Evolutionary conservation across 2,888 invertebrate genomes (phyloP), one percentile per base, ranked within the genome.

Genomic region (Drosophila algonquin): DNA sequence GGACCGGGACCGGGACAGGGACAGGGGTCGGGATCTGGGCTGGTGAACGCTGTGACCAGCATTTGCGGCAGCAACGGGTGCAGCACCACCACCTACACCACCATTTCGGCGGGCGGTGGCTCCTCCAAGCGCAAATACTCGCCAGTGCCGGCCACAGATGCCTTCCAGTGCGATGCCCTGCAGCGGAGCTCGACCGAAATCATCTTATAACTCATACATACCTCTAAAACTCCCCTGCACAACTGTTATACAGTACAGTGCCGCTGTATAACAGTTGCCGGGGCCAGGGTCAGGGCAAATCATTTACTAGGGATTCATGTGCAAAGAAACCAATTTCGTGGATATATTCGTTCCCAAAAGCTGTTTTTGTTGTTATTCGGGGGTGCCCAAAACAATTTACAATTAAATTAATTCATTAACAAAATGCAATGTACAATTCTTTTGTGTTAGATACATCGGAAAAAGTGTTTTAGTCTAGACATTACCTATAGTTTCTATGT

Each of bases 181-280:
- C 86, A 91, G 76, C 85, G 87, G 21, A 87, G 90, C 71, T 91
- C 91, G 59, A 89, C 89, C 18, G 92, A 92, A 78, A 92, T 92
- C 63, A 92, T 92, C 80, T 91, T 92, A 89, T 84, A 84, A 75
- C 70, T 71, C 63, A 59, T 50, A 56, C 51, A 52, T 63, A 56
- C 57, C 57, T 54, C 60, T 35, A 46, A 60, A 50, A 50, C 69
- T 30, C 68, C 54, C 35, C 35, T 35, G 35, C 63, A 51, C 51
- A 50, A 32, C 60, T 45, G 14, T 51, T 64, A 57, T 64, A 56
- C 65, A 16, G 61, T 52, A 63, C 67, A 44, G 54, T 30, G 48
- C 50, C 44, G 51, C 45, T 45, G 74, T 76, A 72, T 72, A 62
- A 16, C 45, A 40, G 65, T 54, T 30, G n/a, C 35, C 7, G 21